phyloP scores from a whole-genome alignment of 2,797 vertebrate species.

The Coluber constrictor region DNA sequence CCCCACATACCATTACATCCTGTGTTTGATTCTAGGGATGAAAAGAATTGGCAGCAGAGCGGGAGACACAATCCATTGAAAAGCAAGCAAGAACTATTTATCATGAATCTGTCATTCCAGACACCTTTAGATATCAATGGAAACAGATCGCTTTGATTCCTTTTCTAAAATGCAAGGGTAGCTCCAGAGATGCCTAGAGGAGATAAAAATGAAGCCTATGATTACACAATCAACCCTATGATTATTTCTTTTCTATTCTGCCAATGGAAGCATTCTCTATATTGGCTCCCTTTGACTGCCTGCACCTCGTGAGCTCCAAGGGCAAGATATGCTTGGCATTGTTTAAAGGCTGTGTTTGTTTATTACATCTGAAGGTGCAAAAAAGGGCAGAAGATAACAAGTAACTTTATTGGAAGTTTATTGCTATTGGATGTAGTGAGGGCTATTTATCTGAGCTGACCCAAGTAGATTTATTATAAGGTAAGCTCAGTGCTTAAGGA shows the following conservation, averaged over 20 bases:
- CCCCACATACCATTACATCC: not conserved
- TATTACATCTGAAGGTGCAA: not conserved
- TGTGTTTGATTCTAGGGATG: not conserved
- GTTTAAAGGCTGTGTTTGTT: not conserved
- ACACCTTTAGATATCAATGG: not conserved
- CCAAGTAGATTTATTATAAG: constrained; percentile 7
- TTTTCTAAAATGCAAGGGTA: not conserved
- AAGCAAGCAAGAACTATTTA: not conserved
- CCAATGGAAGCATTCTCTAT: not conserved
- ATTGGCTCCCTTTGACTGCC: not conserved
- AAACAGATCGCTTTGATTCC: not conserved
- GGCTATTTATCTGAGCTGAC: constrained; percentile 22
- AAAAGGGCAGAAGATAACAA: not conserved
- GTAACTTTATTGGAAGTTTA: constrained; percentile 21
- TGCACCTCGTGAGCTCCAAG: not conserved
- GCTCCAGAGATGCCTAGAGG: not conserved
- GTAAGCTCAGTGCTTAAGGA: constrained; percentile 14
- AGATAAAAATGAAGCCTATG: not conserved
- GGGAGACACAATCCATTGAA: not conserved
- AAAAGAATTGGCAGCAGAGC: not conserved
- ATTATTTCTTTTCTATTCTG: not conserved
- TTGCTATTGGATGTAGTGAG: not conserved
- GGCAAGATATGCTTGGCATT: not conserved
- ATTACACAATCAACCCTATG: not conserved
- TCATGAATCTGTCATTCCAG: not conserved